Evolutionary conservation across 2,797 vertebrate species (phyloP), one percentile per base, ranked within the genome.

Genomic region (Nyctalus aviator): DNA sequence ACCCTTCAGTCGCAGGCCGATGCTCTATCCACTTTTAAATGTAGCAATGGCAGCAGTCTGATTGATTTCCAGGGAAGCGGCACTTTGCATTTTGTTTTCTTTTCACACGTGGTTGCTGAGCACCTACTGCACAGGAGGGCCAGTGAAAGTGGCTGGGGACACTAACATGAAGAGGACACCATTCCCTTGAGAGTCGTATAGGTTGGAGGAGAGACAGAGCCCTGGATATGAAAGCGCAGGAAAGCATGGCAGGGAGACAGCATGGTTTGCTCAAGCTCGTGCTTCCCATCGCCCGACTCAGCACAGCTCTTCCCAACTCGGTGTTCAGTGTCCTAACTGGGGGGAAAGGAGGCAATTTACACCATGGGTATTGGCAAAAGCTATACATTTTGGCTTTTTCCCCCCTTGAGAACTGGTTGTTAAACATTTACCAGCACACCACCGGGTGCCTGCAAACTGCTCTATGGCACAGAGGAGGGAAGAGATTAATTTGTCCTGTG

Each of bases 291-390:
- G 46, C 78, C 94, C 18, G 94, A 90, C 25, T 81, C 2, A 17
- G 78, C 7, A 9, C 69, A 88, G 66, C 32, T 46, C 92, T 93
- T 78, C 76, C 21, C 71, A 90, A 50, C 48, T 78, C 46, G 21
- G 27, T 59, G 30, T 90, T 66, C 48, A 32, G 32, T 62, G 71
- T 81, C 95, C 23, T 72, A 55, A 82, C 44, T 79, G 46, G 12
- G 13, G n/a, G 17, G 83, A 94, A 93, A 90, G 90, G 84, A 89
- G 20, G 50, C 41, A 76, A 30, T 89, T 96, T 96, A 32, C 17
- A 87, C 72, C 17, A 30, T 2, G 32, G 81, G 84, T 83, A 86
- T 7, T 37, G 57, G 41, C 41, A 69, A 76, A 88, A 25, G 32
- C 30, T 68, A 48, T 27, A 46, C 62, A 66, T 77, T 23, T 57